A percentile compares a stretch with the other conserved stretches of the same genome.
phyloP scores from a whole-genome alignment of 92 coral and sea anemone species.

The Micromussa lordhowensis region DNA sequence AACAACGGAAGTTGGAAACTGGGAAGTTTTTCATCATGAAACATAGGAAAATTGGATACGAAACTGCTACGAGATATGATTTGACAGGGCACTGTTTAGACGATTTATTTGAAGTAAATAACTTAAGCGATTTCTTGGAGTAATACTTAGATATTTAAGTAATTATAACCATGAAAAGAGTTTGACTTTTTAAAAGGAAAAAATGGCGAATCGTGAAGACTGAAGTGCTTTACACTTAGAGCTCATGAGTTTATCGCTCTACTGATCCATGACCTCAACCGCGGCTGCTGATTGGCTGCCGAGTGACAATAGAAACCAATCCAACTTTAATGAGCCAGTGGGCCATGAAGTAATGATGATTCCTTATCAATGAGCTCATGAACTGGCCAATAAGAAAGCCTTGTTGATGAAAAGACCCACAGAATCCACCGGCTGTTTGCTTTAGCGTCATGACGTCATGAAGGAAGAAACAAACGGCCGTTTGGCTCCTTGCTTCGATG shows the following conservation, averaged over 20 bases:
- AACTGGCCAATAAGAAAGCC: conserved; percentile 79
- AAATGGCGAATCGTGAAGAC: neutral
- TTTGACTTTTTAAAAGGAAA: conserved; percentile 3
- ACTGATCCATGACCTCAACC: conserved; percentile 60
- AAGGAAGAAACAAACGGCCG: conserved; percentile 63
- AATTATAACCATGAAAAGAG: neutral
- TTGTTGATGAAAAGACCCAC: conserved; percentile 72
- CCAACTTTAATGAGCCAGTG: conserved; percentile 80
- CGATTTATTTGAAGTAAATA: neutral
- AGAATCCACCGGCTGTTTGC: conserved; percentile 65
- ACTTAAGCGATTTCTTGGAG: neutral
- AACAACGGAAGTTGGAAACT: neutral
- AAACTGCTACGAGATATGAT: neutral
- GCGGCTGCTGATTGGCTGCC: conserved; percentile 66
- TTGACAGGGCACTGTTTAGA: neutral
- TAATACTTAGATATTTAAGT: neutral
- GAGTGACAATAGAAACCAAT: conserved; percentile 56
- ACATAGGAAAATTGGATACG: neutral
- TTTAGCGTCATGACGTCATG: conserved; percentile 78
- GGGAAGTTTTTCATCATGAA: neutral
- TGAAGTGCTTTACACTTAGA: neutral
- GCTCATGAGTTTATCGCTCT: conserved; percentile 47
- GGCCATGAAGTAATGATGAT: conserved; percentile 95
- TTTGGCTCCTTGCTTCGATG: conserved; percentile 58
- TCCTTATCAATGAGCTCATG: conserved; percentile 93